Conservation (phyloP, 2,113 vertebrate species). For the Urocitellus parryii region DNA sequence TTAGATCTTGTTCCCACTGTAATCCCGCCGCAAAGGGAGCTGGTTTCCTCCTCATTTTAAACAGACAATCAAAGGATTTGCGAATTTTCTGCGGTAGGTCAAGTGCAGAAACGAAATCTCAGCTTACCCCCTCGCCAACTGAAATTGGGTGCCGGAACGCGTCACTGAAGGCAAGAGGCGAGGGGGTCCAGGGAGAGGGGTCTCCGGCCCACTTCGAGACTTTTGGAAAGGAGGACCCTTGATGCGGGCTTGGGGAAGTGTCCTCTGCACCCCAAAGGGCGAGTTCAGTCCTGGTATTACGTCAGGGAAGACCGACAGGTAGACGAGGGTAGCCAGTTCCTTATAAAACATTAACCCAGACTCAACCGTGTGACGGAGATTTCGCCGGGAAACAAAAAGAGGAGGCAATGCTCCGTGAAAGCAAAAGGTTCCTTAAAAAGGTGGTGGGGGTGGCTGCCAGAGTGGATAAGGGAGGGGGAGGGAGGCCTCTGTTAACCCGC, state of each 20-base stretch:
- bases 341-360: conserved; percentile 82
- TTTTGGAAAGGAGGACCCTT: neutral
- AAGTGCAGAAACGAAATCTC: conserved; percentile 89
- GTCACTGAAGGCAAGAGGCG: neutral
- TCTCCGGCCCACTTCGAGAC: neutral
- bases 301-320: conserved; percentile 65
- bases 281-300: neutral
- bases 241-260: conserved; percentile 41
- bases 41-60: conserved; percentile 89
- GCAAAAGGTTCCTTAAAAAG: conserved; percentile 62
- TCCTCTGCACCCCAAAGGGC: conserved; percentile 37
- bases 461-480: neutral
- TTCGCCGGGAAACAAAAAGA: conserved; percentile 56
- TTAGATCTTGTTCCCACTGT: conserved; percentile 90
- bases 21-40: conserved; percentile 87
- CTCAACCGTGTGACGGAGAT: neutral
- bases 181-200: neutral
- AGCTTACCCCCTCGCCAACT: conserved; percentile 79
- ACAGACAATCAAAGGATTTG: conserved; percentile 89
- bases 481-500: conserved; percentile 72
- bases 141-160: conserved; percentile 74
- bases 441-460: neutral
- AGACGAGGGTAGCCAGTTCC: conserved; percentile 65
- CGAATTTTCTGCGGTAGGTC: conserved; percentile 91
- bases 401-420: conserved; percentile 77